Evolutionary conservation across 2,888 invertebrate genomes (phyloP), one percentile per base, ranked within the genome.

Genomic region (Sesia apiformis): DNA sequence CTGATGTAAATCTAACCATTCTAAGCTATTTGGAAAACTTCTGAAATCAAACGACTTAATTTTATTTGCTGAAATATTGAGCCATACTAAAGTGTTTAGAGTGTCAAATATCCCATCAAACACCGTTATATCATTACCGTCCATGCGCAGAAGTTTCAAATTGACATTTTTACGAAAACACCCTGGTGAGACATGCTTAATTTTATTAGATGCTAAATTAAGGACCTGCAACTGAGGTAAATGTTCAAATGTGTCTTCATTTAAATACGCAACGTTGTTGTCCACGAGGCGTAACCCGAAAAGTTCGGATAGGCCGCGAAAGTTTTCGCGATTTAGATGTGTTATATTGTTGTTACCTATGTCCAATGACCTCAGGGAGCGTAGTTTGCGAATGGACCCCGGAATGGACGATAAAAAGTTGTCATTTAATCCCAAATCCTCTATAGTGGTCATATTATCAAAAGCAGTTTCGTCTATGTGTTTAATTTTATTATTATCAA

Each of bases 321-420:
- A 95, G 62, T 94, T 93, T 65, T 93, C 91, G 70, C 93, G 92
- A 61, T 90, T 92, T 62, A 97, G 90, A 60, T 90, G 88, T 69
- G 93, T 91, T 75, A 97, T 93, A 72, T 91, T 92, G 83, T 97
- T 97, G 74, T 95, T 94, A 38, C 95, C 95, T 62, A 97, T 91
- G 84, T 96, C 95, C 62, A 97, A 87, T 38, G 94, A 93, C 78
- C 93, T 93, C 57, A 97, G 81, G 63, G 93, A 92, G 52, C 91
- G 84, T 58, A 96, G 87, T 73, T 92, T 92, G 49, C 92, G 91
- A 53, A 95, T 90, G 6, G 94, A 94, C 55, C 82, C 81, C 40
- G 95, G 94, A 53, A 94, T 90, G 52, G 91, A 91, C 6, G 91
- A 91, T 61, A 96, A 84, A 66, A 90, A 80, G 77, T 96, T 96